Evolutionary conservation across 2,113 vertebrate genomes (phyloP), one percentile per base, ranked within the genome.

Genomic region (Elephas maximus): DNA sequence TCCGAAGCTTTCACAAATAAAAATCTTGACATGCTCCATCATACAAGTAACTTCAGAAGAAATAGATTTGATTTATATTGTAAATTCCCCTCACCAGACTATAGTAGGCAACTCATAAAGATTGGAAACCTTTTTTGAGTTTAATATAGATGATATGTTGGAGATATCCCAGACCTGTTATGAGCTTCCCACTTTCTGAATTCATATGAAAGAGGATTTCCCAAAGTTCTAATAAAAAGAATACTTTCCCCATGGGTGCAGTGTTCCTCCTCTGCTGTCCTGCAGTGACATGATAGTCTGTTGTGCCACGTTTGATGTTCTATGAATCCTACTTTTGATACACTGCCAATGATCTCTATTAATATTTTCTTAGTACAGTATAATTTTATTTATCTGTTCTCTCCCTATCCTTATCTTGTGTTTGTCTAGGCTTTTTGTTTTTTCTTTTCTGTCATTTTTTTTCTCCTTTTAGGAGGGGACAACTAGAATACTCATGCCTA

Each of bases 131-230:
- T 76, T 91, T 78, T 78, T 81, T 92, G 5, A 41, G 92, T 96
- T 96, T 93, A 96, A 95, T 91, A 94, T 41, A 88, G 51, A 82
- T 67, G 77, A 89, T 73, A 93, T 69, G 33, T 91, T 93, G 93
- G 76, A 90, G 63, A 94, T 57, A 51, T 78, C 53, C 23, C 33
- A 96, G 83, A 30, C 14, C 65, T 87, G 23, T 84, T 93, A 81
- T 26, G 8, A 28, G 88, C 73, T 88, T 78, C 21, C 12, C 81
- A 45, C 57, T 90, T 96, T 85, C 80, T 90, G 53, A 95, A 93
- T 88, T 97, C 60, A 67, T 71, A 90, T 77, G 53, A 62, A 74
- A 92, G 94, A 73, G 9, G 18, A 73, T 81, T 62, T 82, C 77
- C 69, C 62, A 60, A 4, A 69, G 57, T 90, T 78, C 21, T 69